These are phyloP conservation scores for Anodontia alba DNA, from an alignment of 2,888 invertebrate genomes.

Conservation along the genomic window DNA sequence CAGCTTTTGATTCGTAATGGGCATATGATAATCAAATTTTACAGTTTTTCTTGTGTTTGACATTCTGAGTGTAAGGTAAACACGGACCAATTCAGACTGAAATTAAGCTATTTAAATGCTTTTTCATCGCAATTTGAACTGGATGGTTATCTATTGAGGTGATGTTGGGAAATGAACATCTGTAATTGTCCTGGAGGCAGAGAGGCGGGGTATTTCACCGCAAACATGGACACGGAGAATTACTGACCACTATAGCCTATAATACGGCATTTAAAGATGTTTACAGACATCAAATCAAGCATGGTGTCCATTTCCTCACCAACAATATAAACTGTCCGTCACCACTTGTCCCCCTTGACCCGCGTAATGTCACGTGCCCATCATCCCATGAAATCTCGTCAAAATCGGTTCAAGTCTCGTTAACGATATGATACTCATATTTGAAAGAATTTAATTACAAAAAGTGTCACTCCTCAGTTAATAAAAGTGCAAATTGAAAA, in stretches of 20 bases:
- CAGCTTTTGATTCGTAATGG: conserved; percentile 10
- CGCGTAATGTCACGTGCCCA: conserved; percentile 14
- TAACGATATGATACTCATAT: conserved; percentile 9
- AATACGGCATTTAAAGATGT: conserved; percentile 11
- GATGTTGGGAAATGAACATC: conserved; percentile 18
- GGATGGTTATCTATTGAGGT: conserved; percentile 7
- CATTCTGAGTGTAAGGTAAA: conserved; percentile 15
- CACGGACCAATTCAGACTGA: background rate
- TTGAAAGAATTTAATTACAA: conserved; percentile 11
- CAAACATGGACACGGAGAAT: conserved; percentile 15
- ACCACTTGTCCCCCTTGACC: conserved; percentile 20
- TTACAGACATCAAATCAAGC: conserved; percentile 12
- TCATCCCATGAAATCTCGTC: conserved; percentile 15
- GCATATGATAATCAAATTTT: conserved; percentile 15
- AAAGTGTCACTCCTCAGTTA: conserved; percentile 10
- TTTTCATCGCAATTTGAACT: conserved; percentile 15
- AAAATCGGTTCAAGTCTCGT: conserved; percentile 17
- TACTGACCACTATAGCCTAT: background rate
- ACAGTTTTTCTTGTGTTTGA: conserved; percentile 13
- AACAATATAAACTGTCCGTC: conserved; percentile 16
- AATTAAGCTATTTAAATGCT: conserved; percentile 21
- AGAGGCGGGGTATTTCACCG: conserved; percentile 16
- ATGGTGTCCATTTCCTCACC: conserved; percentile 10
- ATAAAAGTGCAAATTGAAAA: conserved; percentile 15
- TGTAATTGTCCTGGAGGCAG: conserved; percentile 11